Conservation (phyloP, 2,113 vertebrate species). For the Plecturocebus donacophilus region DNA sequence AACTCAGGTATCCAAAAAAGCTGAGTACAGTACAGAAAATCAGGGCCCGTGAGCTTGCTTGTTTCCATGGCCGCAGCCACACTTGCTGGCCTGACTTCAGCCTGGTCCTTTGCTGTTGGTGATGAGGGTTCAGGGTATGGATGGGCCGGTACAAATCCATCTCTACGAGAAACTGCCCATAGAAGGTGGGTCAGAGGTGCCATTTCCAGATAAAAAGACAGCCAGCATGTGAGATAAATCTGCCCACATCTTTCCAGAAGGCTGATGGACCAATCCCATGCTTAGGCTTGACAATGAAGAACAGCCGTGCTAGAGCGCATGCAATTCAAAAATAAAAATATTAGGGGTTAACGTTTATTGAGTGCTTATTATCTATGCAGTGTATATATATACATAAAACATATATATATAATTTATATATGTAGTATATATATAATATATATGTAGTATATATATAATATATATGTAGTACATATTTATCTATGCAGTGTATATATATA, state of each 20-base stretch:
- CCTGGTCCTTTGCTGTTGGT: neutral
- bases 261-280: neutral
- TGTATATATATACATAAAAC: neutral
- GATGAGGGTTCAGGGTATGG: neutral
- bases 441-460: too few relatives aligned
- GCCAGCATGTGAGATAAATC: neutral
- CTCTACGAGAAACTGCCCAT: neutral
- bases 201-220: neutral
- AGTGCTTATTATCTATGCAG: neutral
- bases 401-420: neutral
- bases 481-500: neutral
- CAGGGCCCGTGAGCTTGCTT: neutral
- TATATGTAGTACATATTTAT: too few relatives aligned
- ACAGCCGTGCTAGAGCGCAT: neutral
- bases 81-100: neutral
- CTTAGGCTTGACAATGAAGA: neutral
- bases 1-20: neutral
- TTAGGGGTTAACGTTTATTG: neutral
- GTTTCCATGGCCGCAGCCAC: neutral
- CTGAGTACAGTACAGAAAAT: neutral
- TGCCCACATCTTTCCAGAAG: neutral
- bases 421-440: too few relatives aligned
- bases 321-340: neutral
- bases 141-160: neutral
- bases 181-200: neutral